Conservation (phyloP, 2,888 invertebrate genomes). For the Meliscaeva auricollis region DNA sequence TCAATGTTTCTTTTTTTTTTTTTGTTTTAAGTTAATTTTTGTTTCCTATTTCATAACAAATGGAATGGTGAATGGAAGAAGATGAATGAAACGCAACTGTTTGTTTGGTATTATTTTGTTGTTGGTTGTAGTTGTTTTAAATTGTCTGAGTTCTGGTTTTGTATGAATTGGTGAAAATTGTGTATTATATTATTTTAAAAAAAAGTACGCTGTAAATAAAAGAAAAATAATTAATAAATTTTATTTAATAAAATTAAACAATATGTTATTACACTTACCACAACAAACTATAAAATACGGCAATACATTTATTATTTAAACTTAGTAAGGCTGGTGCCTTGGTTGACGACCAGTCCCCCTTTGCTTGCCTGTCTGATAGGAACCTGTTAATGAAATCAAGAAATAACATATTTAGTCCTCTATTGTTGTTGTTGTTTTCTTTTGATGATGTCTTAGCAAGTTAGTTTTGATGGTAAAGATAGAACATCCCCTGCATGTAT, state of each 20-base stretch:
- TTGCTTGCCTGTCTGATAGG: slow-evolving; percentile 93
- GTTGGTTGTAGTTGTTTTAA: slow-evolving; percentile 51
- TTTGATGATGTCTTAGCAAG: slow-evolving; percentile 3
- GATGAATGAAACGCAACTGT: slow-evolving; percentile 71
- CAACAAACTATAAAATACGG: slow-evolving; percentile 74
- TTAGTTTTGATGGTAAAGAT: slow-evolving; percentile 44
- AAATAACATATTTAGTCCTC: slow-evolving; percentile 7
- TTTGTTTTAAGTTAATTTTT: neutral
- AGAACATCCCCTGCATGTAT: slow-evolving; percentile 30
- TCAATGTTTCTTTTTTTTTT: slow-evolving; percentile 66
- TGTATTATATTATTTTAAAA: slow-evolving; percentile 66
- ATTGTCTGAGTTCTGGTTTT: slow-evolving; percentile 55
- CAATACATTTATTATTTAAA: slow-evolving; percentile 69
- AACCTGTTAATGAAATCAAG: slow-evolving; percentile 60
- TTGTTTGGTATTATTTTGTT: slow-evolving; percentile 34
- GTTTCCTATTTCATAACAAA: slow-evolving; percentile 73
- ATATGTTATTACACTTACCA: slow-evolving; percentile 63
- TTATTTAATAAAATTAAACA: neutral
- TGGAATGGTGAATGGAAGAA: slow-evolving; percentile 76
- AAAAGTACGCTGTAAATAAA: slow-evolving; percentile 67
- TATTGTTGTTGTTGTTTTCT: neutral
- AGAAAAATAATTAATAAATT: neutral
- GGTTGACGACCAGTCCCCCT: slow-evolving; percentile 92
- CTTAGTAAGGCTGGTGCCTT: slow-evolving; percentile 94
- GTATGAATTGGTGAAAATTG: slow-evolving; percentile 71